These are phyloP conservation scores for Pseudocheirus occidentalis DNA, from an alignment of 2,797 vertebrate genomes.

Conservation along the genomic window DNA sequence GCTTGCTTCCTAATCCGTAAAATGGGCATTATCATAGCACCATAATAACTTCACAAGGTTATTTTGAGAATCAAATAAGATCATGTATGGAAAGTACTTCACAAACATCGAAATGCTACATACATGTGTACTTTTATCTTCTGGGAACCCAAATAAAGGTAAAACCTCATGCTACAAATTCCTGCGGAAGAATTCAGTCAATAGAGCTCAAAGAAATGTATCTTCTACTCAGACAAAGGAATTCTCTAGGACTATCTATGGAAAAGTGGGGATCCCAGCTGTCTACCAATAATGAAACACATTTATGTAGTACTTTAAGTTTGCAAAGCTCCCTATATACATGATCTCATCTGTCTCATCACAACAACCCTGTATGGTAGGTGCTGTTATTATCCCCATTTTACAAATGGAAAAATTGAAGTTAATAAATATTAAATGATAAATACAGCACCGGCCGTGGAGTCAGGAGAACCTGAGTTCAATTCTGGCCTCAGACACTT, in stretches of 20 bases:
- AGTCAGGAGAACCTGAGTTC: too few species aligned
- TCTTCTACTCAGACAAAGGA: background rate
- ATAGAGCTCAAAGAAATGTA: background rate
- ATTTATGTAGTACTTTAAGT: background rate
- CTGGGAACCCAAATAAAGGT: background rate
- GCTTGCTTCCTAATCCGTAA: background rate
- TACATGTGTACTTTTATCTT: background rate
- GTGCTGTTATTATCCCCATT: too few species aligned
- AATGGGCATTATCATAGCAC: background rate
- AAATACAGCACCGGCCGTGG: too few species aligned
- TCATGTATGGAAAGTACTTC: background rate
- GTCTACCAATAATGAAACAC: background rate
- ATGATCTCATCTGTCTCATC: background rate
- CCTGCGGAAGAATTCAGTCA: background rate
- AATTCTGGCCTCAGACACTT: too few species aligned
- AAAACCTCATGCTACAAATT: background rate
- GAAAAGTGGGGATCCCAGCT: too few species aligned
- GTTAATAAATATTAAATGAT: too few species aligned
- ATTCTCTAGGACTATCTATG: background rate
- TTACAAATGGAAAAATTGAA: too few species aligned
- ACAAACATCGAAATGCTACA: background rate
- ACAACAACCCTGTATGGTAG: too few species aligned
- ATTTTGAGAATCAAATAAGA: background rate
- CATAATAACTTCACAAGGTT: too few species aligned
- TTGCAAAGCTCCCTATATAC: background rate